A percentile compares a stretch with the other conserved stretches of the same genome.
Evolutionary conservation across 2,888 invertebrate genomes (phyloP).

Genomic region (Nemapogon koenigi): DNA sequence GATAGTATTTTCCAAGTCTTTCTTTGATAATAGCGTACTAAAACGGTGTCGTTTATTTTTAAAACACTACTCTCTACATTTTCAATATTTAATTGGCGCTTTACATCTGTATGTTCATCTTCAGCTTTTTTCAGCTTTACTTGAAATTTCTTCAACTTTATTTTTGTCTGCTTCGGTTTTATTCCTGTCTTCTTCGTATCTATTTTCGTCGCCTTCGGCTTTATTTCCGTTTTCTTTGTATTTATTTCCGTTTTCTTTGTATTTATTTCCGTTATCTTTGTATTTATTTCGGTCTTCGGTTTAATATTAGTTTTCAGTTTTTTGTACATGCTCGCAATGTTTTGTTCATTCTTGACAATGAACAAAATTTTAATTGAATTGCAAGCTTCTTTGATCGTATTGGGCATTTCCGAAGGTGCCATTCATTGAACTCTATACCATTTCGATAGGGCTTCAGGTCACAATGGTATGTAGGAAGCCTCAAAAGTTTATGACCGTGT

Average conservation of each 20-base stretch:
- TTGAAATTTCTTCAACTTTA: background rate
- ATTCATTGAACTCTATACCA: conserved; percentile 17
- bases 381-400: conserved; percentile 16
- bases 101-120: background rate
- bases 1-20: background rate
- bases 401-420: conserved; percentile 14
- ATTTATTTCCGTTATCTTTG: background rate
- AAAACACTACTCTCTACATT: too few species aligned
- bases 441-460: conserved; percentile 13
- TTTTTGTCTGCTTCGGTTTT: background rate
- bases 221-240: background rate
- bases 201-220: background rate
- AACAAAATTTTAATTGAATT: background rate
- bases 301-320: conserved; percentile 12
- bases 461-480: too few species aligned
- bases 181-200: background rate
- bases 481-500: too few species aligned
- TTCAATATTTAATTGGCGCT: background rate
- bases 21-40: background rate
- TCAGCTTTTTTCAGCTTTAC: background rate
- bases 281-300: conserved; percentile 12
- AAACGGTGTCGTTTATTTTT: background rate
- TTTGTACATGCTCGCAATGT: conserved; percentile 2
- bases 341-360: conserved; percentile 2
- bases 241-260: background rate